Base-by-base conservation (phyloP, 2,113 vertebrate genomes). In the Bombycilla garrulus region DNA sequence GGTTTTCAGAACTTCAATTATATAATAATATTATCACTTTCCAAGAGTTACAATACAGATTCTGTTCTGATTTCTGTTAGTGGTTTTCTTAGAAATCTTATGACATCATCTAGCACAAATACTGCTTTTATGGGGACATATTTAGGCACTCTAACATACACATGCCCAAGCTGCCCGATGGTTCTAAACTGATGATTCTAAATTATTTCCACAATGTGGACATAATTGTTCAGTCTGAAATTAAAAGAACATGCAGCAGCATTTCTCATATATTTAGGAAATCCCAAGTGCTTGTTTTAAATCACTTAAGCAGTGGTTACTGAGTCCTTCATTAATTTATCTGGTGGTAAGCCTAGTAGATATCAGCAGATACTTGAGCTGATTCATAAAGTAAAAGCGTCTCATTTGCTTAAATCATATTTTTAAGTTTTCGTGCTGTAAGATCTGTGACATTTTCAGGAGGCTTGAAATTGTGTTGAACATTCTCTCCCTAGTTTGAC, bases 51-150 rank as follows among this genome's bases (percentile, higher is more conserved):
- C 3, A 44, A 10, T 15, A 54, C 24, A 65, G 11, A 35, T 48
- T 65, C 14, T 91, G 0, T 73, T 88, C 45, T 58, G 9, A 53
- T 66, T 88, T 81, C 36, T 8, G 1, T 26, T 42, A 57, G 26
- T 70, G 9, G 26, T 87, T 91, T 60, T 87, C 47, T 78, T 64
- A 44, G 4, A 61, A 70, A 31, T 81, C 36, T 28, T 77, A 35
- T 2, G 4, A 26, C 23, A 69, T 81, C 15, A 14, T 65, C 17
- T 42, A 15, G 45, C 0, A 0, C 33, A 61, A 45, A 66, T 72
- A 47, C 16, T 50, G 21, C 50, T 33, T 58, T 51, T 69, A 44
- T 33, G 0, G 4, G 36, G 33, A 23, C 3, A 0, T 33, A 12
- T 61, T 81, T 81, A 82, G 48, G 22, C 36, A 18, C 31, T 88